These are phyloP conservation scores for Trichonephila clavipes DNA, from an alignment of 1,140 invertebrate genomes.

Conservation along the genomic window DNA sequence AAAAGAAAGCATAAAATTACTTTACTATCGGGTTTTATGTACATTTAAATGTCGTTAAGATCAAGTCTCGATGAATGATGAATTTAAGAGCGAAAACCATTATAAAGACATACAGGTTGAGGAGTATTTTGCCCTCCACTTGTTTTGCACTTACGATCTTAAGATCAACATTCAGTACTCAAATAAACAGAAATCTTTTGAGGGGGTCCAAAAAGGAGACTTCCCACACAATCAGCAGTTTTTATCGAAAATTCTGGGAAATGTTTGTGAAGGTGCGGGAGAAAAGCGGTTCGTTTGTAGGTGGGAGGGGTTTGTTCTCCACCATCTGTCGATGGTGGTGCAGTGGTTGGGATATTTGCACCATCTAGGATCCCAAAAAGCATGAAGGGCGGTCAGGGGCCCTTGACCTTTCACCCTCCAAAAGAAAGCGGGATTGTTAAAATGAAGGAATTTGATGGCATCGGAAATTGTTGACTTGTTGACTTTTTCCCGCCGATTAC, in stretches of 20 bases:
- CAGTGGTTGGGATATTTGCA: conserved; percentile 20
- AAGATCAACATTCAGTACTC: not conserved
- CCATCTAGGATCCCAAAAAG: not conserved
- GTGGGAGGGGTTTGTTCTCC: not conserved
- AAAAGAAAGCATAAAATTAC: too few relatives aligned
- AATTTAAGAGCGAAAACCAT: too few relatives aligned
- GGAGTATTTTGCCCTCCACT: not conserved
- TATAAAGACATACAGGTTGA: too few relatives aligned
- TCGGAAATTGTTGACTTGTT: not conserved
- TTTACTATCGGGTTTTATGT: too few relatives aligned
- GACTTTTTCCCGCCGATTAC: not conserved
- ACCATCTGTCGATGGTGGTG: not conserved
- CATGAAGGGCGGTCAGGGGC: not conserved
- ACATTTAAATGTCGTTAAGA: too few relatives aligned
- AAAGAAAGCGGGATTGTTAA: not conserved
- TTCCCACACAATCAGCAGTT: not conserved
- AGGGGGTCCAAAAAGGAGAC: not conserved
- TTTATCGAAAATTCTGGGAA: not conserved
- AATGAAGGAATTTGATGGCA: not conserved
- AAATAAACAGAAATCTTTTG: not conserved
- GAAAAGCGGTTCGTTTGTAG: not conserved
- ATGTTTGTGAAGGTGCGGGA: conserved; percentile 8
- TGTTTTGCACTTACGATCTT: not conserved
- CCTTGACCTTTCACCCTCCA: not conserved
- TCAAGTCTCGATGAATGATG: too few relatives aligned